Evolutionary conservation across 2,113 vertebrate species (phyloP).

Genomic region (Phasianus colchicus): DNA sequence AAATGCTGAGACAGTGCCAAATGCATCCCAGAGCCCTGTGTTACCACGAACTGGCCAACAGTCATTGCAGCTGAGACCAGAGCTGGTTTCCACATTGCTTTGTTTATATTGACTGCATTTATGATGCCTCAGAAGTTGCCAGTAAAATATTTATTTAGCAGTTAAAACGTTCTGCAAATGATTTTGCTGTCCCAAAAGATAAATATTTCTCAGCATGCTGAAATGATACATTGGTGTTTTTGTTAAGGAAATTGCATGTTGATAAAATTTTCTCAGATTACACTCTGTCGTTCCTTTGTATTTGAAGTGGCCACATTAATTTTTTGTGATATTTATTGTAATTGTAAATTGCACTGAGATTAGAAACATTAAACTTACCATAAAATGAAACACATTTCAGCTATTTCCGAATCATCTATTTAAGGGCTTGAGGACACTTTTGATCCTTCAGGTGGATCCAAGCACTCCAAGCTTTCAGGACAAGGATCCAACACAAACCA

Average conservation of each 20-base stretch:
- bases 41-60: constrained; percentile 47
- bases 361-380: constrained; percentile 57
- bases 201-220: constrained; percentile 74
- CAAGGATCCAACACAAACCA: constrained; percentile 22
- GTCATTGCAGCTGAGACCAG: constrained; percentile 35
- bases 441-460: constrained; percentile 46
- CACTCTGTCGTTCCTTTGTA: constrained; percentile 54
- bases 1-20: constrained; percentile 59
- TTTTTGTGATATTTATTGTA: constrained; percentile 67
- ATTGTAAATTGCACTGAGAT: constrained; percentile 55
- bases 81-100: constrained; percentile 71
- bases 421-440: constrained; percentile 43
- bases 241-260: constrained; percentile 72
- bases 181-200: constrained; percentile 79
- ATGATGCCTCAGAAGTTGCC: constrained; percentile 79
- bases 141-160: constrained; percentile 81
- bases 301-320: constrained; percentile 71
- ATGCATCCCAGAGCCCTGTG: constrained; percentile 67
- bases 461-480: not conserved
- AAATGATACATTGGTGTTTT: constrained; percentile 73
- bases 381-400: constrained; percentile 68
- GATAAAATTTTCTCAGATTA: constrained; percentile 73
- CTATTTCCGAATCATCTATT: constrained; percentile 44
- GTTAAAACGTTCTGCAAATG: constrained; percentile 80
- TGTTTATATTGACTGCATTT: constrained; percentile 82